Base-by-base conservation (phyloP, 2,888 invertebrate species). In the Eupithecia exiguata region DNA sequence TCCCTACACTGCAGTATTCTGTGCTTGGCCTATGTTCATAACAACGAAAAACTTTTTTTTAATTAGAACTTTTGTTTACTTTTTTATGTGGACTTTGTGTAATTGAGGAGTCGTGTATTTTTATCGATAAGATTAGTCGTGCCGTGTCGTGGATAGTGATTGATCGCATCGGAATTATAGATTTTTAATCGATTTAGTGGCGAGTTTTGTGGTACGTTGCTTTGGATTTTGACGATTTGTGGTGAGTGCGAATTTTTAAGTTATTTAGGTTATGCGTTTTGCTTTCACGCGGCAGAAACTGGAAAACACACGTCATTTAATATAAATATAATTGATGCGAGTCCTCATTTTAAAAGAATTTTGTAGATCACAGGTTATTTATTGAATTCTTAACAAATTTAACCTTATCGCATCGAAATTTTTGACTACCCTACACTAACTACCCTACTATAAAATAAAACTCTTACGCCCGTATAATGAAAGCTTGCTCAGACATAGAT, bases 81-180 rank as follows among this genome's bases (percentile, higher is more conserved):
- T 46, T 70, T 58, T 78, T 78, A 78, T 70, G 78, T 77, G 79
- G 72, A 83, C 83, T 78, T 77, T 81, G 84, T 58, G 58, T 58
- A 58, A 66, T 66, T 82, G 83, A 86, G 84, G 83, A 83, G 84
- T 83, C 81, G 83, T 84, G 79, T 74, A 77, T 67, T 78, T 65
- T 69, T 79, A 81, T 83, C 74, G 92, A 92, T 93, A 90, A 92
- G 90, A 92, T 92, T 88, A 87, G 83, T 87, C 86, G 88, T 87
- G 87, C 81, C 84, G 89, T 89, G 88, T 81, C 90, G 90, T 92
- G 91, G 78, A 82, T 83, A 88, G 93, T 92, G 91, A 88, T 89
- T 82, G 86, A 88, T 87, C 82, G 87, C 82, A 83, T 82, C 81
- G 81, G 81, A 80, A 83, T 83, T 21, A 88, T 81, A 86, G 84